Base-by-base conservation (phyloP, 2,888 invertebrate genomes). In the Boloria euphrosyne region DNA sequence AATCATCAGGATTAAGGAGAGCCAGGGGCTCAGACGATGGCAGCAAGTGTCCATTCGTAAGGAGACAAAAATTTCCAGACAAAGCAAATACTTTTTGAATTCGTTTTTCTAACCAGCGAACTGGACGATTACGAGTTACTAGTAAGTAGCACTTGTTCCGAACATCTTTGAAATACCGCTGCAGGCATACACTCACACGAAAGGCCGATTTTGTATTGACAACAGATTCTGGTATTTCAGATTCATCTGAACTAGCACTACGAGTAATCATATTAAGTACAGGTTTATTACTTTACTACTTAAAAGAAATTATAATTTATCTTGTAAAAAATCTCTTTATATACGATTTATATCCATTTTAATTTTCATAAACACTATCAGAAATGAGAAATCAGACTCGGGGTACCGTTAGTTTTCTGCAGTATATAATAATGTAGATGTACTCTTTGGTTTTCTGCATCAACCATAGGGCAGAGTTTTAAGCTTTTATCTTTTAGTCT, bases 11-110 rank as follows among this genome's bases (percentile, higher is more conserved):
- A 10, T 67, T 74, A 66, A 89, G 80, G 70, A 86, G 62, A 43
- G 82, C 75, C 18, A 89, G 81, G 59, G 83, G 81, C 78, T 90
- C 89, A 61, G 69, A 78, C 47, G 80, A 79, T 65, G 85, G 89
- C 79, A 90, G 80, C 77, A 86, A 74, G 71, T 82, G 81, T 0
- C 85, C 87, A 64, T 74, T 76, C 47, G 75, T 65, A 49, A 76
- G 73, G 16, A 81, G 74, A 53, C 68, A 67, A 51, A 76, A 73
- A 49, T 63, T 70, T 22, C 73, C 77, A 55, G 75, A 77, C 72
- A 83, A 73, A 6, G 62, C 63, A 73, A 84, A 83, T 65, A 79
- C 74, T 17, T 71, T 76, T 58, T 78, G 79, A 73, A 87, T 72
- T 7, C 86, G 84, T 51, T 77, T 76, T 66, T 71, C 75, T 75